These are phyloP conservation scores for Prionailurus viverrinus DNA, from an alignment of 2,113 vertebrate genomes.

Conservation along the genomic window DNA sequence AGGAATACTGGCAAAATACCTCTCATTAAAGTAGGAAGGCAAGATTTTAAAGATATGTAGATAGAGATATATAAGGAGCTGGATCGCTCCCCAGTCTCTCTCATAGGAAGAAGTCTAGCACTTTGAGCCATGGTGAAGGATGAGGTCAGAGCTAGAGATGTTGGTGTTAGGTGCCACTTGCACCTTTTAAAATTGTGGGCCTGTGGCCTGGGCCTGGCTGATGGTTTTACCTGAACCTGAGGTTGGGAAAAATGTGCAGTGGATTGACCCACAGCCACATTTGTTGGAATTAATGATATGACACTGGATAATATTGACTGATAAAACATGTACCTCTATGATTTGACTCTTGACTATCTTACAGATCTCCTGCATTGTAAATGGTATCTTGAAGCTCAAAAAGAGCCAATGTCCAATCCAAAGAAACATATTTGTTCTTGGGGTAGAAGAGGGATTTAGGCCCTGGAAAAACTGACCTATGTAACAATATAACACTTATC, in stretches of 20 bases:
- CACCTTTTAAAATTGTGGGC: not conserved
- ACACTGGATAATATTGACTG: not conserved
- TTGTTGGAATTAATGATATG: conserved; percentile 1
- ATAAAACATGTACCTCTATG: not conserved
- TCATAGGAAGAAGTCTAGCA: not conserved
- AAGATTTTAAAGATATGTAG: not conserved
- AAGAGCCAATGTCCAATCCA: not conserved
- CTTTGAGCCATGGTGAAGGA: not conserved
- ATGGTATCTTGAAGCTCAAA: not conserved
- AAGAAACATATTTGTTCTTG: not conserved
- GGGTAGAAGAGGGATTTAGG: not conserved
- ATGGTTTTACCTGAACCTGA: not conserved
- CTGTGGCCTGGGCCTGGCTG: not conserved
- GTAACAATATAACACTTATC: not conserved
- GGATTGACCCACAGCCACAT: not conserved
- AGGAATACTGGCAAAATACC: not conserved
- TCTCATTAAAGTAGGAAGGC: not conserved
- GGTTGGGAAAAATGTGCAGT: not conserved
- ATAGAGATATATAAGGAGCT: not conserved
- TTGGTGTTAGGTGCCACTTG: not conserved
- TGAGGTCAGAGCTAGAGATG: not conserved
- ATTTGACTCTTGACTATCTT: not conserved
- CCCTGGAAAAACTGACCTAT: not conserved
- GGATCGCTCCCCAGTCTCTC: not conserved
- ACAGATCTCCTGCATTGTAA: not conserved